Percentiles rank a stretch among this genome's conserved stretches.
Evolutionary conservation across 2,888 invertebrate genomes (phyloP).

Genomic region (Dexiosoma caninum): DNA sequence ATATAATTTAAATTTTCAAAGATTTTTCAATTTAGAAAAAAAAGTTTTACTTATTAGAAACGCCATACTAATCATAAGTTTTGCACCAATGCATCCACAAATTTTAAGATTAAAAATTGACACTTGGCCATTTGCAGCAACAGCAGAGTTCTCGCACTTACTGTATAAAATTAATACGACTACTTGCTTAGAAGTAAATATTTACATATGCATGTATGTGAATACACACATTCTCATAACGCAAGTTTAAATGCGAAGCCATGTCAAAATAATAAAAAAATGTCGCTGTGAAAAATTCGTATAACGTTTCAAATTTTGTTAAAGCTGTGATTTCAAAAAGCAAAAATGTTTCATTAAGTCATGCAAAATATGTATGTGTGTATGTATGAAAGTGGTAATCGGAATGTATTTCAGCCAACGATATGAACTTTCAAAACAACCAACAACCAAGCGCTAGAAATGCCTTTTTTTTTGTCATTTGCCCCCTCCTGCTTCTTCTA

Average conservation of each 20-base stretch:
- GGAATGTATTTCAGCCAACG: neutral
- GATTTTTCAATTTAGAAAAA: neutral
- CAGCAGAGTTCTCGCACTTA: neutral
- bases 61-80: constrained; percentile 33
- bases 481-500: neutral
- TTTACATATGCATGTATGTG: neutral
- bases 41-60: constrained; percentile 43
- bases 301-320: too few relatives aligned
- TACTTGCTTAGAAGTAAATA: neutral
- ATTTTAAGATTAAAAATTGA: neutral
- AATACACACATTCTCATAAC: too few relatives aligned
- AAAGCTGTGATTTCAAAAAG: too few relatives aligned
- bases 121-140: neutral
- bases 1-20: neutral
- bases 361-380: neutral
- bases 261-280: too few relatives aligned
- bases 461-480: constrained; percentile 3
- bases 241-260: too few relatives aligned
- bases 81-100: constrained; percentile 4
- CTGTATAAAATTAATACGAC: neutral
- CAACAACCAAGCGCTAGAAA: neutral
- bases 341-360: too few relatives aligned
- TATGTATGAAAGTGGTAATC: neutral
- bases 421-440: constrained; percentile 11
- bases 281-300: too few relatives aligned